Conservation (phyloP, 2,113 vertebrate species). For the Peromyscus maniculatus region DNA sequence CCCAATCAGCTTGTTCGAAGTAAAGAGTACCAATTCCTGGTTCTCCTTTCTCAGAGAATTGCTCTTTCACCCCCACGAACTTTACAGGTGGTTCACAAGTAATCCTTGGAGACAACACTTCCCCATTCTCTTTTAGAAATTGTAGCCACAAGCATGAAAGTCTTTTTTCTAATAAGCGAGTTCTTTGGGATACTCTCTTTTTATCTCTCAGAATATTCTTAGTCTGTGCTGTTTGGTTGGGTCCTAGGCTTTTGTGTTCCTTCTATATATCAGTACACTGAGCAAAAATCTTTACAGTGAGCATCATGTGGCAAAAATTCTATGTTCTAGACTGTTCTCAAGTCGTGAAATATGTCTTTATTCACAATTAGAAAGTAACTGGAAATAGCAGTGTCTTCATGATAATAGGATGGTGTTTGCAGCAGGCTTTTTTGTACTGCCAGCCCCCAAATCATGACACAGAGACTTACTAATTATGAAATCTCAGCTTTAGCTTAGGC, state of each 20-base stretch:
- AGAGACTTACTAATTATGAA: neutral
- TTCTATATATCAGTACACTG: neutral
- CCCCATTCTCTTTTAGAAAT: constrained; percentile 38
- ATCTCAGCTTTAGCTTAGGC: neutral
- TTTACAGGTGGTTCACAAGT: neutral
- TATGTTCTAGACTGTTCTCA: neutral
- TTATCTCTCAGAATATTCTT: neutral
- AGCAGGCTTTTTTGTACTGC: neutral
- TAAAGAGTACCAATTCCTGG: neutral
- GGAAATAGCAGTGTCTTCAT: neutral
- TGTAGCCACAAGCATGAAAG: neutral
- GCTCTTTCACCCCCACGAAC: neutral
- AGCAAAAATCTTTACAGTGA: neutral
- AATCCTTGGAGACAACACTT: neutral
- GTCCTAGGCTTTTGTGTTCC: neutral
- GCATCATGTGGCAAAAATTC: neutral
- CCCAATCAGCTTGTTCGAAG: neutral
- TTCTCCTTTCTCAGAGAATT: neutral
- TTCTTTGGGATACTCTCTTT: neutral
- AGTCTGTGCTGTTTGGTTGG: neutral
- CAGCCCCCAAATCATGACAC: neutral
- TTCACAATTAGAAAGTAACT: neutral
- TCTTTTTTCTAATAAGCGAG: neutral
- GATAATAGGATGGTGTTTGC: neutral
- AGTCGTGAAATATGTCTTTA: constrained; percentile 12